phyloP scores from a whole-genome alignment of 1,140 invertebrate genomes.

The Popillia japonica region DNA sequence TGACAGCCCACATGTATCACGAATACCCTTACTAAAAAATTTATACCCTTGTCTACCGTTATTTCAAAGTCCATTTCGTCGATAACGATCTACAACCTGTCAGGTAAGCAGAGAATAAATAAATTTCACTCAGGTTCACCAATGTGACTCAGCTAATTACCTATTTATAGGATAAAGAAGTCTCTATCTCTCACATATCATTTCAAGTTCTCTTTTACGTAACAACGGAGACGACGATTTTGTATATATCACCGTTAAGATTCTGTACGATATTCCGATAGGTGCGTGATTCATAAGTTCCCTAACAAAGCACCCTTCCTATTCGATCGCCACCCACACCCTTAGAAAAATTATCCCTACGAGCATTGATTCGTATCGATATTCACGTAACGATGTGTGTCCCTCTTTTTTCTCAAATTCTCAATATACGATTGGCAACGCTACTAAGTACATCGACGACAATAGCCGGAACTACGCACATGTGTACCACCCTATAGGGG shows the following conservation, averaged over 20 bases:
- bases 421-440: slow-evolving; percentile 34
- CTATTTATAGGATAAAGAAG: not conserved
- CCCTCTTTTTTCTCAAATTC: slow-evolving; percentile 8
- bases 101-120: not conserved
- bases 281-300: slow-evolving; percentile 3
- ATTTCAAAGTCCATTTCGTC: not conserved
- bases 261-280: not conserved
- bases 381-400: not conserved
- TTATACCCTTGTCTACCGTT: not conserved
- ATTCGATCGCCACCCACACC: slow-evolving; percentile 19
- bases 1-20: too few relatives aligned
- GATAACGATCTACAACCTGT: not conserved
- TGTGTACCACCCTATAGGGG: slow-evolving; percentile 41
- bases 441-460: slow-evolving; percentile 34
- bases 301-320: not conserved
- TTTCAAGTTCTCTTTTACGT: not conserved
- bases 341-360: slow-evolving; percentile 1
- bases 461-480: slow-evolving; percentile 36
- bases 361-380: not conserved
- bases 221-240: not conserved
- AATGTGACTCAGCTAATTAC: slow-evolving; percentile 5
- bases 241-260: not conserved
- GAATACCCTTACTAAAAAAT: not conserved
- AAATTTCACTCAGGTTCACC: not conserved
- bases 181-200: not conserved